Evolutionary conservation across 1,140 invertebrate species (phyloP), one percentile per base, ranked within the genome.

Genomic region (Whitmania pigra): DNA sequence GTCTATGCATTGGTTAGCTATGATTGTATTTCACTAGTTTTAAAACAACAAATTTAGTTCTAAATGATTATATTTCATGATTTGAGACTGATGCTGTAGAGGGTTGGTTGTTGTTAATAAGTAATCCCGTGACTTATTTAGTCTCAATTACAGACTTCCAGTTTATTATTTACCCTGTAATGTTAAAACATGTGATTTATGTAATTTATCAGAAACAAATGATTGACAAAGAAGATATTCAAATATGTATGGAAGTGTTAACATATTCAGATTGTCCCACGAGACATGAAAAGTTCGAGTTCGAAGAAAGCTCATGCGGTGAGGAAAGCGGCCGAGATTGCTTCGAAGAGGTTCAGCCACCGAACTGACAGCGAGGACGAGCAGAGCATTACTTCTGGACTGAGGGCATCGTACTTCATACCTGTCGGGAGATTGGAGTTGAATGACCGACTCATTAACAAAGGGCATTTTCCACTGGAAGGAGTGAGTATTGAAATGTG

Each of bases 401-500:
- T 63, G 3, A 17, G 29, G 57, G 4, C 22, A 0, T 63, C 57
- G 4, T 63, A 63, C 18, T 63, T 63, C 29, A 18, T 63, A 5
- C 29, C 57, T 1, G 57, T 63, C 57, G 57, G 22, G 6, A 2
- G 57, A 31, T 13, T 63, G 57, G 22, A 25, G 57, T 63, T 63
- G 22, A 13, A 31, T 7, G 57, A 63, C 6, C 9, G 29, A 13
- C 22, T 25, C 29, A 13, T 63, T 25, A 31, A 31, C 22, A 22
- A 31, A 31, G 57, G 57, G 15, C 57, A 63, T 18, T 63, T 63
- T 31, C 22, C 57, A 13, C 57, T 63, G 57, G 57, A 63, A 63
- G 57, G 57, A 31, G 57, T 63, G 57, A 63, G 57, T 63, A 7
- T 17, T 57, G 25, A n/a, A 63, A 63, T 63, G 57, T 22, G 29